phyloP scores from a whole-genome alignment of 2,888 invertebrate species.

The Yponomeuta sedellus region DNA sequence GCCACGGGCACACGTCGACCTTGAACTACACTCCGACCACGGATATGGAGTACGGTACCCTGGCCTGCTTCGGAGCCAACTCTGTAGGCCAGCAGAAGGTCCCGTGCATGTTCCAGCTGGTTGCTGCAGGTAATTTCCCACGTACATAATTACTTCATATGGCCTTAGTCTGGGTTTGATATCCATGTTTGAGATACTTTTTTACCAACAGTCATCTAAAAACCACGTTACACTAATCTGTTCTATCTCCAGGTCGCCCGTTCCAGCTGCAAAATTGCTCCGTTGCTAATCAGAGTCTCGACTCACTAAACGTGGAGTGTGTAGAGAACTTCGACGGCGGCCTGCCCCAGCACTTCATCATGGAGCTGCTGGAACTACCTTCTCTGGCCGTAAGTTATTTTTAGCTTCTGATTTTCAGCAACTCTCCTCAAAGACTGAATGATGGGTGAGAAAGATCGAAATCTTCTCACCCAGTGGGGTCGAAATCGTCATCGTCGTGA shows the following conservation, averaged over 20 bases:
- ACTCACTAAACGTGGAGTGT: slow-evolving; percentile 90
- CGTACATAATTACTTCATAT: too few relatives aligned
- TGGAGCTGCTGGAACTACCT: slow-evolving; percentile 86
- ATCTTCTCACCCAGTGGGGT: too few relatives aligned
- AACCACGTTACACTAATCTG: not conserved
- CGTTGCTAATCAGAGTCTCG: slow-evolving; percentile 90
- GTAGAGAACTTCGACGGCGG: slow-evolving; percentile 92
- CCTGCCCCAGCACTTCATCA: slow-evolving; percentile 89
- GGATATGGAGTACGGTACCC: slow-evolving; percentile 92
- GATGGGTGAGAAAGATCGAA: too few relatives aligned
- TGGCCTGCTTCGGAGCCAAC: slow-evolving; percentile 91
- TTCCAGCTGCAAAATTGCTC: slow-evolving; percentile 92
- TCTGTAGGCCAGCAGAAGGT: slow-evolving; percentile 88
- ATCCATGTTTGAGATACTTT: too few relatives aligned
- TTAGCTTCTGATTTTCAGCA: not conserved
- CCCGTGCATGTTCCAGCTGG: slow-evolving; percentile 91
- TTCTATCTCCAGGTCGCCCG: slow-evolving; percentile 82
- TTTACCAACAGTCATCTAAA: not conserved
- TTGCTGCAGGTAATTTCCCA: slow-evolving; percentile 82
- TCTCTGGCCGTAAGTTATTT: slow-evolving; percentile 62
- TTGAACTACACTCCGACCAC: slow-evolving; percentile 87
- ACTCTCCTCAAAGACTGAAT: too few relatives aligned
- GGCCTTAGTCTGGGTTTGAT: too few relatives aligned
- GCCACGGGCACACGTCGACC: slow-evolving; percentile 80
- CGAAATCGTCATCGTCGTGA: too few relatives aligned